Evolutionary conservation across 2,113 vertebrate species (phyloP).

Genomic region (Nansenia antarctica): DNA sequence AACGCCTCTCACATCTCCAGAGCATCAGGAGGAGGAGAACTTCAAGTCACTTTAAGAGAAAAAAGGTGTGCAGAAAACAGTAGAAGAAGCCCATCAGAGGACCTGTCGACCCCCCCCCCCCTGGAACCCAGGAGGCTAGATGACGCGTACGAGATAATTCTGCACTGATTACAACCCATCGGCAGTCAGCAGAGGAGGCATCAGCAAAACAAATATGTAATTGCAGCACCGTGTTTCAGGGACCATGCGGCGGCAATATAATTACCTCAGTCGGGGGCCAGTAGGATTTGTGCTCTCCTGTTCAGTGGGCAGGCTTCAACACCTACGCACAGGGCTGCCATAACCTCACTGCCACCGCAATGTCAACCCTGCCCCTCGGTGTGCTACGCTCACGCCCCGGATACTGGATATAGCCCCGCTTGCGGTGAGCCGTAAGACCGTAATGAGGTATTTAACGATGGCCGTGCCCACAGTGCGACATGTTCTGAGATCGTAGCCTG

Average conservation of each 20-base stretch:
- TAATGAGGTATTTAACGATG: conserved; percentile 49
- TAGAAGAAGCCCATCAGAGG: too few relatives aligned
- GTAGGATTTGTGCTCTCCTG: conserved; percentile 2
- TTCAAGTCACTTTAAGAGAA: not conserved
- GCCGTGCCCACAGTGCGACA: not conserved
- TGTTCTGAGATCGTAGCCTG: conserved; percentile 35
- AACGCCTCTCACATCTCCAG: not conserved
- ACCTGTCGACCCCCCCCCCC: not conserved
- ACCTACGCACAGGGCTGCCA: conserved; percentile 1
- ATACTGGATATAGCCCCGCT: conserved; percentile 33
- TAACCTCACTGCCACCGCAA: not conserved
- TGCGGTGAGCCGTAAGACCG: conserved; percentile 37
- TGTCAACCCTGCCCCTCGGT: not conserved
- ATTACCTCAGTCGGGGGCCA: conserved; percentile 42
- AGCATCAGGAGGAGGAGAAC: not conserved
- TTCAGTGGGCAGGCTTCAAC: conserved; percentile 24
- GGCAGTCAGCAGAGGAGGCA: not conserved
- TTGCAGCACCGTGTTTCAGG: conserved; percentile 1
- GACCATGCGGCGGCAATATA: conserved; percentile 4
- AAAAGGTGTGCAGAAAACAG: not conserved
- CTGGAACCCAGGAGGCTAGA: not conserved
- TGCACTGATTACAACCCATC: conserved; percentile 15
- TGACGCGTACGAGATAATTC: not conserved
- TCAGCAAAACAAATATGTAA: conserved; percentile 18
- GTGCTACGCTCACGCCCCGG: not conserved